Percentiles rank a stretch among this genome's conserved stretches.
Evolutionary conservation across 1,140 invertebrate genomes (phyloP).

Genomic region (Saccostrea echinata): DNA sequence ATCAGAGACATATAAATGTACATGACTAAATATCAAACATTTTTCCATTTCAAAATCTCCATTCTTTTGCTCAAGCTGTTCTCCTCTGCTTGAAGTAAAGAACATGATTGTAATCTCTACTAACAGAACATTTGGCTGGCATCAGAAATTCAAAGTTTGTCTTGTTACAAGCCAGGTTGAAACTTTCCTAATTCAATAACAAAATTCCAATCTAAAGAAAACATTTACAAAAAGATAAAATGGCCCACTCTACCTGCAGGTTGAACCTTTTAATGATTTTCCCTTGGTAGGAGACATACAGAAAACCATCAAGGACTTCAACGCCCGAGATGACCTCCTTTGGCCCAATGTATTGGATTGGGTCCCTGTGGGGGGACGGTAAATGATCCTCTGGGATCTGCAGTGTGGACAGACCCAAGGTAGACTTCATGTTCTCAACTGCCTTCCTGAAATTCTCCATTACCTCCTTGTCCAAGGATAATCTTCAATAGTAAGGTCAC

Average conservation of each 20-base stretch:
- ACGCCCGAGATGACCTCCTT: slow-evolving; percentile 54
- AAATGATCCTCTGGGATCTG: not conserved
- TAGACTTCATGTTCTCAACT: slow-evolving; percentile 15
- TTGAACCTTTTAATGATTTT: slow-evolving; percentile 54
- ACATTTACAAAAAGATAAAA: not conserved
- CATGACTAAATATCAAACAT: too few species aligned
- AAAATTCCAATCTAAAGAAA: not conserved
- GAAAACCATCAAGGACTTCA: slow-evolving; percentile 45
- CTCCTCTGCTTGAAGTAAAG: too few species aligned
- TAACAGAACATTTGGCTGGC: too few species aligned
- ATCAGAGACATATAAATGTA: too few species aligned
- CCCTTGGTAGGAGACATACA: slow-evolving; percentile 63
- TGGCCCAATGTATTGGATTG: slow-evolving; percentile 48
- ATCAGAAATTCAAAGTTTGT: not conserved
- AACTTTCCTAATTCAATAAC: not conserved
- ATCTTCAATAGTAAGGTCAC: not conserved
- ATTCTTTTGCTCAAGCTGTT: too few species aligned
- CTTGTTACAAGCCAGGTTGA: not conserved
- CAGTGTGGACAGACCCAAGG: not conserved
- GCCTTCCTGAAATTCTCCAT: slow-evolving; percentile 30
- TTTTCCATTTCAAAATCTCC: too few species aligned
- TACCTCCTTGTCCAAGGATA: slow-evolving; percentile 1
- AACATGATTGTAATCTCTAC: too few species aligned
- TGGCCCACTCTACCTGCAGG: slow-evolving; percentile 48
- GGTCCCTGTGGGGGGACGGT: not conserved